Evolutionary conservation across 2,888 invertebrate species (phyloP).

Genomic region (Alcis repandata): DNA sequence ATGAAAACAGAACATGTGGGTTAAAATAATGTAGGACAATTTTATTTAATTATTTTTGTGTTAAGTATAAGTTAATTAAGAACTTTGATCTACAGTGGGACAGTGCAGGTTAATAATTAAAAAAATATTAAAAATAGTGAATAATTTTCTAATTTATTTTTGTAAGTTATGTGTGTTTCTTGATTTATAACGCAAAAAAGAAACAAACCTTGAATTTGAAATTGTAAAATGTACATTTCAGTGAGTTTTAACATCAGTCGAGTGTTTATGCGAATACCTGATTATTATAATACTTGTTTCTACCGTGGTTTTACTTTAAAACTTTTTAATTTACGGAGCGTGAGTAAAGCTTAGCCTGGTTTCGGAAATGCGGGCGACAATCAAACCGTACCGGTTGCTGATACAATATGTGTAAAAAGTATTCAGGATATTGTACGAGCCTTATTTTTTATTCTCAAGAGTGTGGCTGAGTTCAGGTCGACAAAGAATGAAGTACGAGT

Average conservation of each 20-base stretch:
- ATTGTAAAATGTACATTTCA: too few species aligned
- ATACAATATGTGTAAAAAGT: background rate
- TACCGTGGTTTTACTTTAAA: conserved; percentile 2
- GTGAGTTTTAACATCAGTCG: background rate
- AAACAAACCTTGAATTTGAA: background rate
- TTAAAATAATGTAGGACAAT: too few species aligned
- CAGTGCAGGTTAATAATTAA: too few species aligned
- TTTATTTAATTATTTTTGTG: too few species aligned
- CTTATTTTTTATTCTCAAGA: too few species aligned
- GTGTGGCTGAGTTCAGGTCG: too few species aligned
- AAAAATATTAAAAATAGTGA: too few species aligned
- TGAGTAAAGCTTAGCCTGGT: conserved; percentile 39
- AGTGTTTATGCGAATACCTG: background rate
- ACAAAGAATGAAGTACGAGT: too few species aligned
- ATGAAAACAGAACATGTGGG: too few species aligned
- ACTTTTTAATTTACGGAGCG: conserved; percentile 16
- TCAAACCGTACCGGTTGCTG: background rate
- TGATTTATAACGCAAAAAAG: background rate
- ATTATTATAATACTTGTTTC: background rate
- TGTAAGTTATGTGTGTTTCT: background rate
- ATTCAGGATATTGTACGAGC: background rate
- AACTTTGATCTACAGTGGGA: too few species aligned
- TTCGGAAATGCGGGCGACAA: conserved; percentile 32
- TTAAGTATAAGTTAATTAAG: too few species aligned
- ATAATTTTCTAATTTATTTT: too few species aligned